Base-by-base conservation (phyloP, 2,888 invertebrate genomes). In the Diaperis boleti region DNA sequence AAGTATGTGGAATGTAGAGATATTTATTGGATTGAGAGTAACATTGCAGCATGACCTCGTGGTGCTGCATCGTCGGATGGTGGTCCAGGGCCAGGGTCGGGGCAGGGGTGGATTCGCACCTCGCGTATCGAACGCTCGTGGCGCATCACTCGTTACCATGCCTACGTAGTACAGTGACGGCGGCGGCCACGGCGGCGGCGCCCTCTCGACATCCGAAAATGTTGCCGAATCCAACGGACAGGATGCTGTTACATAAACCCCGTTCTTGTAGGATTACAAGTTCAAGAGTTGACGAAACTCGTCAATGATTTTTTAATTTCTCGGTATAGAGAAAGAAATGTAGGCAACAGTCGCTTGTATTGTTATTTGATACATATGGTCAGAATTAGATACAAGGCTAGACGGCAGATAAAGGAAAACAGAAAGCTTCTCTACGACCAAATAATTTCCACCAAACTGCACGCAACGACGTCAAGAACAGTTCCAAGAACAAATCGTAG, bases 101-200 rank as follows among this genome's bases (percentile, higher is more conserved):
- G 56, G 65, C 44, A 66, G 65, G 69, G 66, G 68, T 60, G 59
- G 65, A 59, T 65, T 64, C 59, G 61, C 67, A 67, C 67, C 69
- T 67, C 65, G 52, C 66, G 64, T 70, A 68, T 69, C 70, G 70
- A 70, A 64, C 70, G 68, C 60, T 64, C 49, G 68, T 65, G 67
- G 69, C 73, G 71, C 72, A 72, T 73, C 72, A 68, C 69, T 62
- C 66, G 72, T 72, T 66, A 64, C 67, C 70, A 70, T 71, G 69
- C 55, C 67, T 44, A 72, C 72, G 64, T 41, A 55, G 62, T 33
- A 49, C 61, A 47, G 68, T 62, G 65, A 61, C 68, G 69, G 62
- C 66, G 67, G 45, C 66, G 57, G 55, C 57, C 54, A 33, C 49
- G 47, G 52, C 64, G 20, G 18, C 57, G 44, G 10, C 33, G 13